Evolutionary conservation across 2,113 vertebrate species (phyloP).

Genomic region (Arenaria interpres): DNA sequence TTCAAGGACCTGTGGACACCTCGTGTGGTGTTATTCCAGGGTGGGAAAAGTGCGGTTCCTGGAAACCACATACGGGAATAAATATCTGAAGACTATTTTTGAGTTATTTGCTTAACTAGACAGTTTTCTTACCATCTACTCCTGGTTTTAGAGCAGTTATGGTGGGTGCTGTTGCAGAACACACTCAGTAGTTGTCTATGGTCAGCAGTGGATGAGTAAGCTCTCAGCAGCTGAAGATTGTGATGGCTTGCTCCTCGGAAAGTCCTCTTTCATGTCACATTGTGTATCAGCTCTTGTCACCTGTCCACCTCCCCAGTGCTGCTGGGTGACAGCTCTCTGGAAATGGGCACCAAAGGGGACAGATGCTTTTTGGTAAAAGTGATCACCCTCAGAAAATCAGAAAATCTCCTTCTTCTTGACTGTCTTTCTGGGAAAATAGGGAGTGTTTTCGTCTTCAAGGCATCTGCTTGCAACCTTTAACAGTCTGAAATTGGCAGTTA

Average conservation of each 20-base stretch:
- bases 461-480: background rate
- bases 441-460: background rate
- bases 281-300: background rate
- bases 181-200: background rate
- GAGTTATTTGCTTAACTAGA: background rate
- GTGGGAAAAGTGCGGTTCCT: background rate
- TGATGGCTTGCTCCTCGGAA: background rate
- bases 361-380: background rate
- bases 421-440: background rate
- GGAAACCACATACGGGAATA: background rate
- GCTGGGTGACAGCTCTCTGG: background rate
- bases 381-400: background rate
- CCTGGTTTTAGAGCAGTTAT: background rate
- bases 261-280: background rate
- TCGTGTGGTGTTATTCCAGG: fast-evolving
- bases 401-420: background rate
- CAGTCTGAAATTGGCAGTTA: background rate
- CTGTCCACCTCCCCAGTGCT: background rate
- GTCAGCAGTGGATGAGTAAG: background rate
- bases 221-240: background rate
- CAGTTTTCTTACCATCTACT: background rate
- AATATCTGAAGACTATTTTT: background rate
- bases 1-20: background rate
- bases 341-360: background rate
- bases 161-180: background rate